Percentiles rank a stretch among this genome's conserved stretches.
phyloP scores from a whole-genome alignment of 1,140 invertebrate species.

The Scaptomyza graminum region DNA sequence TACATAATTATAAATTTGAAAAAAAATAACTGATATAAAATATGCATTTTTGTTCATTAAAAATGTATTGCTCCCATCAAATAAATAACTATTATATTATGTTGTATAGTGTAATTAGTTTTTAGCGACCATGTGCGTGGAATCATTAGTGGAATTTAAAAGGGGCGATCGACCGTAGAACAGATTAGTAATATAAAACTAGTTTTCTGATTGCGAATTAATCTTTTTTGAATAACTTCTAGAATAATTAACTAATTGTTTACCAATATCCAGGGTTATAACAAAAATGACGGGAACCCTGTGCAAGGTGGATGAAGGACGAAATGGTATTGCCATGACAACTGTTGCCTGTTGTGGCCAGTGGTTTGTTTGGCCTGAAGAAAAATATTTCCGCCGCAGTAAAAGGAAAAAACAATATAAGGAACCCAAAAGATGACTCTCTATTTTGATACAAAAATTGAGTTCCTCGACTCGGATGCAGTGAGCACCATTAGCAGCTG shows the following conservation, averaged over 20 bases:
- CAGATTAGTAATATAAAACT: slow-evolving; percentile 20
- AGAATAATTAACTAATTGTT: background rate
- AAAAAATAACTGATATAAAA: too few species aligned
- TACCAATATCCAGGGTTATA: slow-evolving; percentile 1
- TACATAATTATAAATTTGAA: too few species aligned
- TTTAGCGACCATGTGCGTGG: slow-evolving; percentile 31
- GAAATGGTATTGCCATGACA: slow-evolving; percentile 38
- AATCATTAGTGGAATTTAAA: slow-evolving; percentile 20
- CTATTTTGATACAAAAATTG: slow-evolving; percentile 90
- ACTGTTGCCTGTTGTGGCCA: slow-evolving; percentile 57
- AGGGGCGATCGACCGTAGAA: slow-evolving; percentile 22
- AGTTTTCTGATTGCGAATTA: slow-evolving; percentile 16
- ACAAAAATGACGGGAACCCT: background rate
- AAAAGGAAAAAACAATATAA: slow-evolving; percentile 5
- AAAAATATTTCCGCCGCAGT: background rate
- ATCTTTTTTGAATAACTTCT: slow-evolving; percentile 9
- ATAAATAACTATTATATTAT: too few species aligned
- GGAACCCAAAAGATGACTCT: slow-evolving; percentile 86
- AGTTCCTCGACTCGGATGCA: slow-evolving; percentile 88
- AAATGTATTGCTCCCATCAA: too few species aligned
- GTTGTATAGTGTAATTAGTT: slow-evolving; percentile 27
- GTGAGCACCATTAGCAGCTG: slow-evolving; percentile 91
- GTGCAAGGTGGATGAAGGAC: background rate
- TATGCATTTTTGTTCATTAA: too few species aligned
- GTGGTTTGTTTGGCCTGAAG: slow-evolving; percentile 17